Evolutionary conservation across 2,797 vertebrate species (phyloP), one percentile per base, ranked within the genome.

Genomic region (Gallinago stenura): DNA sequence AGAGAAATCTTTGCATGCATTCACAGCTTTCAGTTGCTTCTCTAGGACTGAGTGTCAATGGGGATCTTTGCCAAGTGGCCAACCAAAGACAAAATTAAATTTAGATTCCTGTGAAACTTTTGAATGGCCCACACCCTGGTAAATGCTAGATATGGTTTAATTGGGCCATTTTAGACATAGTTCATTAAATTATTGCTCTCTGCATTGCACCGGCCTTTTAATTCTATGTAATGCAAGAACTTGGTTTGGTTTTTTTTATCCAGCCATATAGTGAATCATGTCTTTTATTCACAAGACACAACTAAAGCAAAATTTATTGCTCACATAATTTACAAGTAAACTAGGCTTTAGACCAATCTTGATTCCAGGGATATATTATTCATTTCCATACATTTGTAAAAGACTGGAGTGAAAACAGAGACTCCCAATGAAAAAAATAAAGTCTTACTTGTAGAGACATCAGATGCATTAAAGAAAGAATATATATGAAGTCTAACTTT

Each of bases 31-130:
- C 93, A 95, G 88, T 97, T 97, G 94, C 53, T 87, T 97, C 97
- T 97, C 95, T 83, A 64, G 97, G 97, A 96, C 96, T 95, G 93
- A 94, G 82, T 95, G 95, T 97, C 97, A 94, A 85, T 96, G 98
- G 97, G 97, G 97, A 96, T 88, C 96, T 91, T 95, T 83, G 96
- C 98, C 98, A 98, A 95, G 96, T 97, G 98, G 97, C 87, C 88
- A 96, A 94, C 98, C 97, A 95, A 98, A 98, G 97, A 97, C 95
- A 98, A 98, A 98, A 98, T 98, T 98, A 98, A 97, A 98, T 98
- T 98, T 97, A 98, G 98, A 98, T 98, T 98, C 97, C 98, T 97
- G 97, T 96, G 94, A 98, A 98, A 98, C 95, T 98, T 98, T 97
- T 94, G 95, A 98, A 97, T 97, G 96, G 95, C 37, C 97, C 97